Percentiles rank a stretch among this genome's conserved stretches.
These are phyloP conservation scores for Drosophila hawaiiensis DNA, from an alignment of 2,888 invertebrate genomes.

Conservation along the genomic window DNA sequence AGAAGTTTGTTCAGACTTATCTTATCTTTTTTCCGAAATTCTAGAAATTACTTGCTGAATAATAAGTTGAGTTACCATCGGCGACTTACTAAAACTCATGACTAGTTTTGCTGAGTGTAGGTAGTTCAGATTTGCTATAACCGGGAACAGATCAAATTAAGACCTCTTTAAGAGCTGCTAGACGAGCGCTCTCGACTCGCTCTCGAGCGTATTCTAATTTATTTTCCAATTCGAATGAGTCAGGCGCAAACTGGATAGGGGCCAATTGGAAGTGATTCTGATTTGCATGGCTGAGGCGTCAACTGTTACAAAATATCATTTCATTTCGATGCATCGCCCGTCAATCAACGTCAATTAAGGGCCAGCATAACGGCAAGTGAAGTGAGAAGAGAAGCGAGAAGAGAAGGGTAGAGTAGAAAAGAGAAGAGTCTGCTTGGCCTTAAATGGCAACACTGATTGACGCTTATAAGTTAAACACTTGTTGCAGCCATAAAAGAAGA, in stretches of 20 bases:
- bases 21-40: too few relatives aligned
- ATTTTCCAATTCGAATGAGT: background rate
- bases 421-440: background rate
- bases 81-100: background rate
- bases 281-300: slow-evolving; percentile 50
- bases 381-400: slow-evolving; percentile 26
- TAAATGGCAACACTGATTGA: slow-evolving; percentile 40
- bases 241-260: slow-evolving; percentile 6
- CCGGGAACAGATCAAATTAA: background rate
- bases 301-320: slow-evolving; percentile 49
- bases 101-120: background rate
- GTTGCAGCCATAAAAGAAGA: slow-evolving; percentile 14
- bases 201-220: background rate
- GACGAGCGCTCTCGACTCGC: background rate
- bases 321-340: slow-evolving; percentile 16
- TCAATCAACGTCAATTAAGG: slow-evolving; percentile 72
- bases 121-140: background rate
- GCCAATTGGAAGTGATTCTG: slow-evolving; percentile 21
- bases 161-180: background rate
- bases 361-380: slow-evolving; percentile 72
- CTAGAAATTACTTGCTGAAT: too few relatives aligned
- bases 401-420: background rate
- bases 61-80: background rate
- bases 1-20: too few relatives aligned
- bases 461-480: slow-evolving; percentile 40